Base-by-base conservation (phyloP, 2,797 vertebrate species). In the Spinibarbus caldwelli region DNA sequence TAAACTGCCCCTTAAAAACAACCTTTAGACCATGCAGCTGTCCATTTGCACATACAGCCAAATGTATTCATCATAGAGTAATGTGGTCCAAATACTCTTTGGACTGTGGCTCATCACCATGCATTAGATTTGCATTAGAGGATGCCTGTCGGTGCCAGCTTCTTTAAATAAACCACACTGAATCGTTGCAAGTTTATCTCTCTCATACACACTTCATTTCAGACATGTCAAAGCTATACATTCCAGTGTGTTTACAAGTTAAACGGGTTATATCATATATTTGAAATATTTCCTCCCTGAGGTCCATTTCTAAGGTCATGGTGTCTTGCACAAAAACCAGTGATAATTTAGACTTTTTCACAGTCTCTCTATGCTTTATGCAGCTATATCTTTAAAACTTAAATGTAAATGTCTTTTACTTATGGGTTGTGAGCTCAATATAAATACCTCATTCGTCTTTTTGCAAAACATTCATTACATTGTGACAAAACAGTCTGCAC, bases 151-250 rank as follows among this genome's bases (percentile, higher is more conserved):
- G 17, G 31, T 67, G 72, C 62, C 26, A 41, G 17, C 29, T 0
- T 57, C 79, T 85, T 67, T 26, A 34, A 79, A 86, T 82, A 82
- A 80, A 47, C 62, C 49, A 71, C 9, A 52, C 11, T 85, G 72
- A 88, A 71, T 57, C 45, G 72, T 47, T 47, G 26, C 67, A 41
- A 45, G 75, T 54, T 49, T 78, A 49, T 78, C 66, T 62, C 77
- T 78, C 57, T 82, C 23, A 84, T 41, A 84, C 83, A 85, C 83
- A 52, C 77, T 70, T 45, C 15, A 80, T 70, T 85, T 75, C 80
- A 78, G 34, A 82, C 57, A 36, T 59, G 29, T 71, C 86, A 81
- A 38, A 67, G 31, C 38, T 71, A 34, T 64, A 70, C 83, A 78
- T 81, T 72, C 14, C 38, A 66, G 45, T 54, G 62, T 67, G n/a